These are phyloP conservation scores for Callopanchax toddi DNA, from an alignment of 2,113 vertebrate genomes.

Conservation along the genomic window DNA sequence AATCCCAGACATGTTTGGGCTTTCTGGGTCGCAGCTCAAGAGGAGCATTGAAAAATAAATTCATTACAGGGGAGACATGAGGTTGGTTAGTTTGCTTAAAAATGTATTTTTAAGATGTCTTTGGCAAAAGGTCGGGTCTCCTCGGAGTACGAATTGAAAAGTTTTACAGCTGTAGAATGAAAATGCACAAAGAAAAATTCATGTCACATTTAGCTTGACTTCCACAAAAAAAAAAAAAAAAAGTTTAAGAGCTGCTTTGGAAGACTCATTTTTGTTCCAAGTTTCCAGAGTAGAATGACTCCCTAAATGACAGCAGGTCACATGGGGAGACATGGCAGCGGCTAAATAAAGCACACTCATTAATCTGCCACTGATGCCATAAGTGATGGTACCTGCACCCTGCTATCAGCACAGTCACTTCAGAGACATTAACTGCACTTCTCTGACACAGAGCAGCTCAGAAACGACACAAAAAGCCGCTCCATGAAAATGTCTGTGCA, in stretches of 20 bases:
- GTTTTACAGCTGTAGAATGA: not conserved
- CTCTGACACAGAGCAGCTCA: slow-evolving; percentile 15
- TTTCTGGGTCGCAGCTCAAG: slow-evolving; percentile 65
- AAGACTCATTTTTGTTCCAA: not conserved
- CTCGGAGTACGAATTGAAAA: not conserved
- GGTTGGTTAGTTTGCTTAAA: slow-evolving; percentile 11
- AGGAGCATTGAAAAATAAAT: slow-evolving; percentile 41
- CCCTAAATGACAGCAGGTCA: slow-evolving; percentile 48
- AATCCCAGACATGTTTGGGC: slow-evolving; percentile 21
- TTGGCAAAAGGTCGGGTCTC: too few relatives aligned
- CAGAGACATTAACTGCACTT: slow-evolving; percentile 36
- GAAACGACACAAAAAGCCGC: slow-evolving; percentile 4
- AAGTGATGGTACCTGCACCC: slow-evolving; percentile 60
- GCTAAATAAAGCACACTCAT: slow-evolving; percentile 66
- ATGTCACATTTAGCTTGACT: not conserved
- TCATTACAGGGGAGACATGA: slow-evolving; percentile 16
- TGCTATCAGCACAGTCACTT: slow-evolving; percentile 52
- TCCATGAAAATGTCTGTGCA: not conserved
- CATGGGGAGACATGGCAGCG: slow-evolving; percentile 39
- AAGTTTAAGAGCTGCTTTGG: not conserved
- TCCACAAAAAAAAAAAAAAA: too few relatives aligned
- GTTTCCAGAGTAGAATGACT: slow-evolving; percentile 9
- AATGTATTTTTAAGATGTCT: slow-evolving; percentile 4
- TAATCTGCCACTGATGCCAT: slow-evolving; percentile 62
- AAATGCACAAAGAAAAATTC: not conserved